Conservation (phyloP, 2,797 vertebrate genomes). For the Myotis planiceps region DNA sequence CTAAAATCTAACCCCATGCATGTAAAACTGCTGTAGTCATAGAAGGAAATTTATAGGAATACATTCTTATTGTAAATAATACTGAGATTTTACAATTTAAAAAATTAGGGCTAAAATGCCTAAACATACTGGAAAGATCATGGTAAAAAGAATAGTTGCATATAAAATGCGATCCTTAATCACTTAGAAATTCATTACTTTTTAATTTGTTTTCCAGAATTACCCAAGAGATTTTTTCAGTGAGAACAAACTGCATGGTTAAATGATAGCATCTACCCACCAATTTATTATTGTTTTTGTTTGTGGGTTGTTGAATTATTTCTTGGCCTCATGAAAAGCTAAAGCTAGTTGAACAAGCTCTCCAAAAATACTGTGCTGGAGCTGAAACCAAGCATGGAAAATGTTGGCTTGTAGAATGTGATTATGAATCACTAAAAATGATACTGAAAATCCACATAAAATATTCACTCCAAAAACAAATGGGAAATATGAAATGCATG, state of each 20-base stretch:
- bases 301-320: constrained; percentile 61
- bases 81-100: constrained; percentile 25
- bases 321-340: constrained; percentile 58
- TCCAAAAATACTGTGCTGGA: constrained; percentile 46
- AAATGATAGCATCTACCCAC: constrained; percentile 56
- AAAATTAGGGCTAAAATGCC: background rate
- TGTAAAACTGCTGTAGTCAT: constrained; percentile 23
- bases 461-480: constrained; percentile 63
- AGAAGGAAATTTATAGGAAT: constrained; percentile 32
- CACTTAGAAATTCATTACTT: constrained; percentile 68
- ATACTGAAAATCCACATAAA: constrained; percentile 64
- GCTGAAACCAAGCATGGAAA: constrained; percentile 64
- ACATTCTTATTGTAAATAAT: constrained; percentile 10
- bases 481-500: constrained; percentile 42
- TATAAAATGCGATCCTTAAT: constrained; percentile 44
- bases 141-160: constrained; percentile 31
- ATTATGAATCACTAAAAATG: constrained; percentile 65
- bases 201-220: constrained; percentile 72
- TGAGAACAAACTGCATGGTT: constrained; percentile 64
- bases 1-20: background rate
- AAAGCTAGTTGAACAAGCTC: constrained; percentile 54
- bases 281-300: constrained; percentile 68
- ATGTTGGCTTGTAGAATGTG: constrained; percentile 48
- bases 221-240: constrained; percentile 59
- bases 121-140: constrained; percentile 32